Evolutionary conservation across 2,797 vertebrate genomes (phyloP), one percentile per base, ranked within the genome.

Genomic region (Sebastes matsubarae): DNA sequence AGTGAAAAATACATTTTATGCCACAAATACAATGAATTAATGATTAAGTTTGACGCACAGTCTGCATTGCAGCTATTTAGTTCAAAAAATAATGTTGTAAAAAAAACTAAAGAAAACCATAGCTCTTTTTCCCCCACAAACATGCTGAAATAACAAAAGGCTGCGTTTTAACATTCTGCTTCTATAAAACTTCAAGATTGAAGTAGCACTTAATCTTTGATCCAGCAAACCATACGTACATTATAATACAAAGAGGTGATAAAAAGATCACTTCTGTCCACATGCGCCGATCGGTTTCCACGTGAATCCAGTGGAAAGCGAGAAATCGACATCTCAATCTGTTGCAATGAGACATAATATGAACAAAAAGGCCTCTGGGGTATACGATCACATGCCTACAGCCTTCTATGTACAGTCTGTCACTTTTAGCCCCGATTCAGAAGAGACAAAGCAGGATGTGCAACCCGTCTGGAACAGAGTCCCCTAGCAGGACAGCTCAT

Each of bases 361-460:
- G 82, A 93, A 92, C 87, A 80, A 63, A 95, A 95, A 95, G 93
- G 93, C 92, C 94, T 93, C 92, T 93, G 88, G 93, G 90, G 93
- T 94, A 66, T 86, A 87, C 14, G 80, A 81, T 89, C 89, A 89
- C 92, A 91, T 90, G 87, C 85, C 89, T 80, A 63, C 81, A 89
- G 84, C 85, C 81, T 72, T 90, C 79, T 84, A 86, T 87, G 57
- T 86, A 85, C 83, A 83, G 36, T 83, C 87, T 80, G 61, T 85
- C 57, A 38, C 80, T 59, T 86, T 36, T 32, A 83, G 82, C 74
- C 72, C 68, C 72, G 3, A 27, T 81, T 81, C 81, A 69, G 52
- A 74, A 72, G 77, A 84, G 72, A 83, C 82, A 77, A 90, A 88
- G 77, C 77, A 78, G 72, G 78, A 86, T 79, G 73, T 72, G 82